Percentiles rank a stretch among this genome's conserved stretches.
Conservation (phyloP, 1,140 invertebrate species). For the Augochlora pura region DNA sequence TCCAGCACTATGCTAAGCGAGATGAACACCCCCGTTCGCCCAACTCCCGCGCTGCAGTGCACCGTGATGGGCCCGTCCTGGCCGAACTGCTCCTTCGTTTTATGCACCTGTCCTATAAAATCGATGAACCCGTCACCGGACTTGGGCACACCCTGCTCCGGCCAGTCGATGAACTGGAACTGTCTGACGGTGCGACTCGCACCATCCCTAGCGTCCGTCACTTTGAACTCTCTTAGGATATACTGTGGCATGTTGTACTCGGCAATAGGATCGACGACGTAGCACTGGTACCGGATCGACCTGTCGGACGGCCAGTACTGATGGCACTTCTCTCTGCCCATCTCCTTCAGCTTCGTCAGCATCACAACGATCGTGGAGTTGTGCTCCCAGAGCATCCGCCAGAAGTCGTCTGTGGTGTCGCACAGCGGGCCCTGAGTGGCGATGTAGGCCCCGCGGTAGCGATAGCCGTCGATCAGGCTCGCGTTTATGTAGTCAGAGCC, state of each 20-base stretch:
- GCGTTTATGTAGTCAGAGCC: constrained; percentile 99
- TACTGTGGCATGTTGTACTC: constrained; percentile 99
- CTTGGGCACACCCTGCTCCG: constrained; percentile 98
- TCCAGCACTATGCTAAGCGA: constrained; percentile 98
- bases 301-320: constrained; percentile 99
- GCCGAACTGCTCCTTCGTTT: constrained; percentile 99
- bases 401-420: constrained; percentile 98
- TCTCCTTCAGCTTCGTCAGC: constrained; percentile 98
- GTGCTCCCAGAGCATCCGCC: constrained; percentile 99
- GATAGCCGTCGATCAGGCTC: constrained; percentile 97
- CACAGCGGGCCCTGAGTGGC: constrained; percentile 98
- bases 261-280: constrained; percentile 98
- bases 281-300: constrained; percentile 97
- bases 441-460: constrained; percentile 96
- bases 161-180: constrained; percentile 99
- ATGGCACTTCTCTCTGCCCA: constrained; percentile 98
- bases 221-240: constrained; percentile 98
- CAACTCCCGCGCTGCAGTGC: constrained; percentile 98
- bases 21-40: constrained; percentile 99
- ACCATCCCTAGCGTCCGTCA: constrained; percentile 95
- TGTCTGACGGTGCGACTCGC: constrained; percentile 97
- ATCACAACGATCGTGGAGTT: constrained; percentile 99
- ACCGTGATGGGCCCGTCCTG: constrained; percentile 99
- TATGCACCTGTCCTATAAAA: constrained; percentile 99
- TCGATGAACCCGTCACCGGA: constrained; percentile 99